Evolutionary conservation across 2,797 vertebrate genomes (phyloP).

Genomic region (Oreonectes daqikongensis): DNA sequence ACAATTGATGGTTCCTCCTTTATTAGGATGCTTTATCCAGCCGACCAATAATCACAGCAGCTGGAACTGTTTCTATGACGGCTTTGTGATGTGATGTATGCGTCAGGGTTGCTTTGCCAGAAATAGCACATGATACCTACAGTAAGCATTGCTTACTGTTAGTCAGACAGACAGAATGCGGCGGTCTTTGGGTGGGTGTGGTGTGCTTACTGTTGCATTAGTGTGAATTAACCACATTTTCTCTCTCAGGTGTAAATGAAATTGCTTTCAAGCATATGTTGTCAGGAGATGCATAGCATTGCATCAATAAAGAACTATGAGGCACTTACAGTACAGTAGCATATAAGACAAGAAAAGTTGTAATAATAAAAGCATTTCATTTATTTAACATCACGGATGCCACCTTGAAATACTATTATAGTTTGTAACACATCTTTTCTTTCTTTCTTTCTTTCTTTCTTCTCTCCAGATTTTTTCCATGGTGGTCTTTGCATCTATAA

Average conservation of each 20-base stretch:
- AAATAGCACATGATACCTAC: constrained; percentile 37
- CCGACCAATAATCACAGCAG: constrained; percentile 24
- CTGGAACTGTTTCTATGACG: constrained; percentile 48
- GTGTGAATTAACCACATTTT: constrained; percentile 50
- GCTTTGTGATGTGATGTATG: constrained; percentile 20
- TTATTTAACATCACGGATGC: not conserved
- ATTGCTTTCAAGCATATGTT: not conserved
- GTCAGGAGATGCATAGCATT: not conserved
- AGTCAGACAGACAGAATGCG: not conserved
- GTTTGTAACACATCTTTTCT: not conserved
- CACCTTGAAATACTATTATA: not conserved
- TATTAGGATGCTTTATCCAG: not conserved
- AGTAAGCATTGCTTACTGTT: constrained; percentile 1
- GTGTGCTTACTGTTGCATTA: constrained; percentile 29
- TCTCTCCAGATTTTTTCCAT: constrained; percentile 85
- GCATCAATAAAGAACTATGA: constrained; percentile 5
- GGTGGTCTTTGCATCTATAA: constrained; percentile 92
- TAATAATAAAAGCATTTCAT: not conserved
- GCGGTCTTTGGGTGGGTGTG: not conserved
- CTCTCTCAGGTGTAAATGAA: constrained; percentile 43
- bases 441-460: constrained; percentile 19
- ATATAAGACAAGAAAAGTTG: constrained; percentile 6
- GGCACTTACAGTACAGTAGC: constrained; percentile 1
- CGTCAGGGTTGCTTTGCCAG: constrained; percentile 29
- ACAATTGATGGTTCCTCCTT: not conserved